Evolutionary conservation across 2,888 invertebrate genomes (phyloP), one percentile per base, ranked within the genome.

Genomic region (Cataglyphis cursor): DNA sequence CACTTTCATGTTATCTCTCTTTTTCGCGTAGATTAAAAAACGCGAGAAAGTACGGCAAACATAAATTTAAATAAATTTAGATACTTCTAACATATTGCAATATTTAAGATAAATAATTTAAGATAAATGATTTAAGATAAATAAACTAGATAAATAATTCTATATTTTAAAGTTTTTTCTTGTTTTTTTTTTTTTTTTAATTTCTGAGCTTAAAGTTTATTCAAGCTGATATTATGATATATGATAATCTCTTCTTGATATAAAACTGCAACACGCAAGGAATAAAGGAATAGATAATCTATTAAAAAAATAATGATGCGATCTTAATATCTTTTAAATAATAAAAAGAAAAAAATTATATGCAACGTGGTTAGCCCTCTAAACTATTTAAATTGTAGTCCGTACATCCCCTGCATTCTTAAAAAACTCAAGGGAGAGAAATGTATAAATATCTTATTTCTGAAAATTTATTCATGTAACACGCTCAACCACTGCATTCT

Each of bases 161-260:
- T 21, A 15, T 18, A 48, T 6, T 18, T 62, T 24, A 15, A 28
- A 61, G 1, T 12, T 44, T 61, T 61, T 44, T 3, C 3, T 21
- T n/a, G 21, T 8, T 62, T 35, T 4, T 8, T 62, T 35, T 4
- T 35, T 44, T 31, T 44, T 31, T 15, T 10, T 62, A 74, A 64
- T 5, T 35, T 64, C n/a, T 35, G 15, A 74, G 8, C 41, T 73
- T n/a, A 41, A 38, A 41, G 38, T 73, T 57, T n/a, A 24, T 38
- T 24, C 21, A 38, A 18, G 6, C 12, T 28, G 12, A 24, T 57
- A 57, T 24, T 72, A 35, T 8, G 1, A 54, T 57, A 12, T 38
- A 21, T n/a, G n/a, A 51, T 48, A 1, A 48, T 18, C 18, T 6
- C 1, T 51, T 51, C 48, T n/a, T n/a, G 3, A 54, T 57, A 18